A percentile compares a stretch with the other conserved stretches of the same genome.
phyloP scores from a whole-genome alignment of 2,113 vertebrate genomes.

The Perca flavescens region DNA sequence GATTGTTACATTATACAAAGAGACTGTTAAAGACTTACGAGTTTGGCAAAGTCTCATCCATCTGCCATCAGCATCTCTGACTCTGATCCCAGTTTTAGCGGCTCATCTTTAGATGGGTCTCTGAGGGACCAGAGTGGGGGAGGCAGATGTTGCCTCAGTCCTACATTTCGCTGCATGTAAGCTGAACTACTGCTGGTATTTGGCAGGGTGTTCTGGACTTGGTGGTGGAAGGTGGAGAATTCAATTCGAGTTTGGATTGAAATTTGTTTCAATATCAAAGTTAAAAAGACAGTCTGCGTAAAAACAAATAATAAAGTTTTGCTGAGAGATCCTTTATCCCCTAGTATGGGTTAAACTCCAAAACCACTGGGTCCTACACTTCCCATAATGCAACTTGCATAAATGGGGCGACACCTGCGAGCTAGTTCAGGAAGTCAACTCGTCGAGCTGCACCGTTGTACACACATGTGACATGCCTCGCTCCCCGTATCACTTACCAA shows the following conservation, averaged over 20 bases:
- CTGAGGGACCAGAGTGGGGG: conserved; percentile 27
- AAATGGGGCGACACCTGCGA: too few species aligned
- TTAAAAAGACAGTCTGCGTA: too few species aligned
- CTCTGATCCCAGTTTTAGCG: neutral
- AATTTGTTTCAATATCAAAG: neutral
- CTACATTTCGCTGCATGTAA: neutral
- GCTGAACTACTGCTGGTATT: conserved; percentile 2
- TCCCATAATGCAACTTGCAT: too few species aligned
- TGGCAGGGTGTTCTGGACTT: neutral
- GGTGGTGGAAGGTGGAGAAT: neutral
- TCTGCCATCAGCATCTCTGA: conserved; percentile 35
- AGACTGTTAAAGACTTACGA: conserved; percentile 38
- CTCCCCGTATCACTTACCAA: too few species aligned
- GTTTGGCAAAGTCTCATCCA: conserved; percentile 33
- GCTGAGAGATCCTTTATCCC: too few species aligned
- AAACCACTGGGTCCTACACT: too few species aligned
- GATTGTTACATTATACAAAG: conserved; percentile 46
- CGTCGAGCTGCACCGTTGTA: too few species aligned
- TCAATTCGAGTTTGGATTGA: neutral
- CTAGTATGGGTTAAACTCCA: too few species aligned
- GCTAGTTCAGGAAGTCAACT: too few species aligned
- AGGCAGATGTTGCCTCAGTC: conserved; percentile 30
- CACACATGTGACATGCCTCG: too few species aligned
- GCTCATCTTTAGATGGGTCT: conserved; percentile 2
- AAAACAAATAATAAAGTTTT: too few species aligned